Base-by-base conservation (phyloP, 2,888 invertebrate genomes). In the Drosophila affinis region DNA sequence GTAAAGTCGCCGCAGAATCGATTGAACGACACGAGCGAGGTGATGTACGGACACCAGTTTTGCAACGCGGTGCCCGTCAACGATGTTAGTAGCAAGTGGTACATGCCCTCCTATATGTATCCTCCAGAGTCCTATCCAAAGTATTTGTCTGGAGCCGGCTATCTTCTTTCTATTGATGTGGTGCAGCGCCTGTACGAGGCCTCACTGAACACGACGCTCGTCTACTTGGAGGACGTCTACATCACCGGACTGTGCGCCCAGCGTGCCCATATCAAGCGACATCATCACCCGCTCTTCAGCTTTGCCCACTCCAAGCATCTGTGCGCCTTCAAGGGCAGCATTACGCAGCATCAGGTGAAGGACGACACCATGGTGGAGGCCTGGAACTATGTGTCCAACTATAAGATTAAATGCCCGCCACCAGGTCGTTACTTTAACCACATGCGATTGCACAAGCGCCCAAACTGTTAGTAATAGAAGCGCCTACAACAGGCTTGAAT, bases 111-210 rank as follows among this genome's bases (percentile, higher is more conserved):
- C 39, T 96, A 96, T 89, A 95, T 97, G 95, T 97, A 94, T 90
- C 92, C 94, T 1, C 95, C 94, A 0, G 93, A 94, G 49, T 93
- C 94, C 53, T 97, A 96, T 93, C 97, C 97, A 3, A 94, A 95
- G 79, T 97, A 97, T 91, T 91, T 97, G 60, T 96, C 97, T 0
- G 97, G 97, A 12, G 96, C 96, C 1, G 96, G 95, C 3, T 97
- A 97, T 92, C 93, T 95, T 4, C 94, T 97, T 93, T 95, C 96
- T 1, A 91, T 94, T 1, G 94, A 95, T 78, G 94, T 96, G 0
- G 95, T 95, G 0, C 91, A 90, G 9, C 94, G 93, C 55, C 92
- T 97, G 4, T 96, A 95, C 90, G 91, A 93, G 47, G 94, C 95
- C 3, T 95, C 96, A 0, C 90, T 96, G 3, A 93, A 92, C 59